Evolutionary conservation across 2,888 invertebrate species (phyloP), one percentile per base, ranked within the genome.

Genomic region (Pollenia labialis): DNA sequence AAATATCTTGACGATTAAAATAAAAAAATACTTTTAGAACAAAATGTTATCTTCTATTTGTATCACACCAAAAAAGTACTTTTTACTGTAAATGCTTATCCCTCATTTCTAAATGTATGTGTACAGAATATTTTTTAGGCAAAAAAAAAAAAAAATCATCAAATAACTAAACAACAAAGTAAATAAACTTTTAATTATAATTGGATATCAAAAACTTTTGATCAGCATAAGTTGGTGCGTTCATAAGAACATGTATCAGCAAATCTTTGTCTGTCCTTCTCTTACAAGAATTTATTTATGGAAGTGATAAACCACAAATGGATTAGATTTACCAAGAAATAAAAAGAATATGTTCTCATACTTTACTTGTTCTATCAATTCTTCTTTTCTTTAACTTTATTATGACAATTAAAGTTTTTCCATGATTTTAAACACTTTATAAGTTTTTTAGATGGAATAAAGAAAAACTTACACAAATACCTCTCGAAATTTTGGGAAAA

Each of bases 131-230:
- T 32, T 32, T 32, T 32, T 32, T 9, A 44, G 1, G 10, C 10
- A 10, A 50, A 4, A 14, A 50, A 9, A 66, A 48, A 32, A 14
- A 48, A 50, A 56, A 11, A 40, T 58, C 14, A 48, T 8, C 2
- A 48, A 46, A 32, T 32, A 32, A 32, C 32, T 32, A 3, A 54
- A 18, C 6, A 71, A 42, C 14, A 54, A 71, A 62, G 32, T 75
- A 50, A 62, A 75, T 75, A 75, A 75, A 62, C 75, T 76, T 76
- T 54, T 76, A 64, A 54, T 64, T 76, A 64, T 64, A 64, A 76
- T 76, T 76, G 62, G 44, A 44, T 64, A 44, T 64, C 44, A 64
- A 76, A 64, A 76, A 32, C 40, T 76, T 58, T 72, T 12, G 58
- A 40, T 44, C n/a, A 68, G 40, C 44, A 71, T 14, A 54, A 54